phyloP scores from a whole-genome alignment of 2,888 invertebrate species.

The Chymomyza amoena region DNA sequence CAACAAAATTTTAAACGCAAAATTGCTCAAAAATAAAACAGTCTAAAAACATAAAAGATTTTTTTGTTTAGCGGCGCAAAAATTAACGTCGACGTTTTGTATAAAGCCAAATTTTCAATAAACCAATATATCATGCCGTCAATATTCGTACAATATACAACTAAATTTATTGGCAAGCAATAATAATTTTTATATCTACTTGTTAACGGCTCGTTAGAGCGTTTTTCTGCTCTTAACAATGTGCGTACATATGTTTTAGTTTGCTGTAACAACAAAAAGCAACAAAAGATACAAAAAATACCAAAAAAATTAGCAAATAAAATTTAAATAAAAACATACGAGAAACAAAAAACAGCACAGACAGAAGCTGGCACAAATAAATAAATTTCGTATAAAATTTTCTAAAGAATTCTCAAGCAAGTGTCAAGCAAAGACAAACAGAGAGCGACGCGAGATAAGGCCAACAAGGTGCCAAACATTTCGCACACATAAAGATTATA shows the following conservation, averaged over 20 bases:
- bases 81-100: not conserved
- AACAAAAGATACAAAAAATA: no score
- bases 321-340: not conserved
- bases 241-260: conserved; percentile 29
- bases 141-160: not conserved
- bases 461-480: not conserved
- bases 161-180: conserved; percentile 40
- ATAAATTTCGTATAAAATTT: conserved; percentile 25
- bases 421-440: conserved; percentile 17
- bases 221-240: not conserved
- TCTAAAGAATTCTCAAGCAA: conserved; percentile 33
- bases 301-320: not conserved
- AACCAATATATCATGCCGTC: not conserved
- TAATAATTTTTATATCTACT: conserved; percentile 54
- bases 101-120: not conserved
- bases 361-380: conserved; percentile 29
- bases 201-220: conserved; percentile 54
- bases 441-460: not conserved
- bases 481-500: not conserved
- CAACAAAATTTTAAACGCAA: not conserved
- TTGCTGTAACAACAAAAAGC: not conserved
- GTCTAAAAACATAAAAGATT: not conserved
- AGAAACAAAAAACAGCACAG: conserved; percentile 18
- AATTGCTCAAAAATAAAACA: not conserved
- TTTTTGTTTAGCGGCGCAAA: not conserved